Conservation (phyloP, 2,113 vertebrate genomes). For the Phyllostomus discolor region DNA sequence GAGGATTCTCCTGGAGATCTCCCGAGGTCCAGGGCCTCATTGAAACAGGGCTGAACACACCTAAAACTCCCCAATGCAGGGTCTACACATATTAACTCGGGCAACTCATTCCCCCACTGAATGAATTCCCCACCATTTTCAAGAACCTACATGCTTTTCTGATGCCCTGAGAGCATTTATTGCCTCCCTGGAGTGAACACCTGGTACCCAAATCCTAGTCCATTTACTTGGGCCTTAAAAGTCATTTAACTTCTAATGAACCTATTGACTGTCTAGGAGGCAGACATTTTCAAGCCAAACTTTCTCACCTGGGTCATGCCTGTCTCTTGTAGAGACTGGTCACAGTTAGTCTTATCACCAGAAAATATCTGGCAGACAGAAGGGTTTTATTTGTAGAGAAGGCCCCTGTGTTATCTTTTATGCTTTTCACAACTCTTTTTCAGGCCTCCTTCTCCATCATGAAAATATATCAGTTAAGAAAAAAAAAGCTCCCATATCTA, state of each 20-base stretch:
- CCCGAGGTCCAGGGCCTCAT: not conserved
- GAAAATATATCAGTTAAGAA: conserved; percentile 29
- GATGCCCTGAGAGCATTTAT: not conserved
- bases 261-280: not conserved
- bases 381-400: not conserved
- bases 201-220: not conserved
- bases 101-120: accelerated
- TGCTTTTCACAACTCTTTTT: not conserved
- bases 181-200: not conserved
- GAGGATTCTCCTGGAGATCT: accelerated
- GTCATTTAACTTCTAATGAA: not conserved
- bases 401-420: not conserved
- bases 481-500: not conserved
- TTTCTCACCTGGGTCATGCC: not conserved
- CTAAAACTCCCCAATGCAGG: not conserved
- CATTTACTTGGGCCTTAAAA: not conserved
- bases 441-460: not conserved
- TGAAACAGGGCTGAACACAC: too few relatives aligned
- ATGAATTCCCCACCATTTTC: not conserved
- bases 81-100: accelerated
- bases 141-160: not conserved
- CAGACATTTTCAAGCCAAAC: not conserved
- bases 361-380: not conserved
- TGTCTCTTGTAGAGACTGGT: not conserved
- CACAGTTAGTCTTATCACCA: not conserved